Percentiles rank a stretch among this genome's conserved stretches.
phyloP scores from a whole-genome alignment of 2,888 invertebrate species.

The Plebejus anna region DNA sequence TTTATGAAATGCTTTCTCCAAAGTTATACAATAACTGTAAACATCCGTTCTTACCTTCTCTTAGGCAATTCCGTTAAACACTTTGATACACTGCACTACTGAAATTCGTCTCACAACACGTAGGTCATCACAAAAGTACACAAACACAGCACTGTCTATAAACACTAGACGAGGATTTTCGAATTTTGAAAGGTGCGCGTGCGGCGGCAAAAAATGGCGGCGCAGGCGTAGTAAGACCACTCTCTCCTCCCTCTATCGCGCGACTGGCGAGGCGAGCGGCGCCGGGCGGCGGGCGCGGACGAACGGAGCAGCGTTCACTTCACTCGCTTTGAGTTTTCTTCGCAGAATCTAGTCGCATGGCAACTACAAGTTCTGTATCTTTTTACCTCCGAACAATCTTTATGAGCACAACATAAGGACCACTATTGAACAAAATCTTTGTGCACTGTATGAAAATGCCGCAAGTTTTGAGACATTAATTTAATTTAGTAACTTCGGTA shows the following conservation, averaged over 20 bases:
- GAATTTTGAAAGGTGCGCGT: conserved; percentile 43
- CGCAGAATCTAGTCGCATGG: conserved; percentile 75
- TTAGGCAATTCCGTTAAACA: conserved; percentile 77
- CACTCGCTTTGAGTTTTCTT: conserved; percentile 62
- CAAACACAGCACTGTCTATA: conserved; percentile 56
- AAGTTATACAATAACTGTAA: conserved; percentile 77
- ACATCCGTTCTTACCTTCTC: conserved; percentile 73
- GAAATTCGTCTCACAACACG: conserved; percentile 65
- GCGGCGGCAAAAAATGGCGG: conserved; percentile 43
- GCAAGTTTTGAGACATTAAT: conserved; percentile 37
- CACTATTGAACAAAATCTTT: neutral
- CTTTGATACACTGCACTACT: conserved; percentile 72
- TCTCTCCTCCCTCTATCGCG: conserved; percentile 64
- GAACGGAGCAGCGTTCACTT: conserved; percentile 36
- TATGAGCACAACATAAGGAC: neutral
- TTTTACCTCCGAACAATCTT: neutral
- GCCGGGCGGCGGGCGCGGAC: conserved; percentile 59
- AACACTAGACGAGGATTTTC: conserved; percentile 40
- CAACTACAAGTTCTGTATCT: conserved; percentile 50
- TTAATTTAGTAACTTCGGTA: conserved; percentile 31
- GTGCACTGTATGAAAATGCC: conserved; percentile 41
- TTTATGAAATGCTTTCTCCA: conserved; percentile 45
- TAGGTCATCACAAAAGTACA: conserved; percentile 61
- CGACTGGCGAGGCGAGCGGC: conserved; percentile 59
- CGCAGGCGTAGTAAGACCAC: conserved; percentile 47